Base-by-base conservation (phyloP, 64 coral and sea anemone species). In the Montipora sp. region DNA sequence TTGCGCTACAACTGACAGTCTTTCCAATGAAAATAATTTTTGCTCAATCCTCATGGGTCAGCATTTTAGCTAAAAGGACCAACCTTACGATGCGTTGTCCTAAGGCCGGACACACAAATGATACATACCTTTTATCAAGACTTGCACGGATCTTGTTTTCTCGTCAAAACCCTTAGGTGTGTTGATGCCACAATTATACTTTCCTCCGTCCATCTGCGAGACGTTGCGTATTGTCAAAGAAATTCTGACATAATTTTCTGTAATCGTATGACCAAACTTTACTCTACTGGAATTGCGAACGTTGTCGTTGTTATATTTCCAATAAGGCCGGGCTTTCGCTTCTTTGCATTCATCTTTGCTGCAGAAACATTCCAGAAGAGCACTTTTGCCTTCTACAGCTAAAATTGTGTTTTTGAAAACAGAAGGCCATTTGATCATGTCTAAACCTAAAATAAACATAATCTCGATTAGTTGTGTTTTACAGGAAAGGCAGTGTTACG, bases 141-240 rank as follows among this genome's bases (percentile, higher is more conserved):
- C 43, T 7, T 18, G 0, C 36, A 84, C 7, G 2, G 1, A 6
- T 69, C 59, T 68, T 20, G 5, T 44, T 5, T 7, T 19, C 27
- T 84, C 81, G 63, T 3, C 60, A 84, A 84, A 84, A 47, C 81
- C 81, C 27, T n/a, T 4, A 16, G 81, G 48, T 4, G 59, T 84
- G 59, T 48, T 68, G 11, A 84, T 47, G 3, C 59, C 60, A 16
- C 81, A 84, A 1, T 12, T 6, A 16, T 68, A 84, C 1, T 43
- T 6, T 60, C 81, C 81, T 36, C 47, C 22, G 8, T 84, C 81
- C 5, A 46, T 44, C 12, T 5, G 4, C 47, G 60, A 84, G 16
- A 67, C 59, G 10, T 84, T 68, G 45, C 60, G 81, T 84, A 84
- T 84, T 2, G 24, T 48, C 60, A 84, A 0, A 1, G 1, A 6